phyloP scores from a whole-genome alignment of 2,888 invertebrate genomes.

The Troides helena region DNA sequence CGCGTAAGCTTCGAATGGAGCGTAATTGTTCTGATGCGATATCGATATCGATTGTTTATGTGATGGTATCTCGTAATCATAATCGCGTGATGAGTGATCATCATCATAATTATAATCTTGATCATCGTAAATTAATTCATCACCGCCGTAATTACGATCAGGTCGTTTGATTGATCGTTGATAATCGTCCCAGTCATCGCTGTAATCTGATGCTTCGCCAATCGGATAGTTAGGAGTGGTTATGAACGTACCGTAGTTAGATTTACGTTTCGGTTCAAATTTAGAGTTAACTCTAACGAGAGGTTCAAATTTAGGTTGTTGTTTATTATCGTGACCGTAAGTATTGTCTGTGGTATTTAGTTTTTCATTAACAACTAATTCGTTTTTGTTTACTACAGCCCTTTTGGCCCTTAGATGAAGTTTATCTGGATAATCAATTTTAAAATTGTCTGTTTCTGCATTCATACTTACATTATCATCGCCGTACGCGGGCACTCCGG shows the following conservation, averaged over 20 bases:
- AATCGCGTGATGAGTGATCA: slow-evolving; percentile 38
- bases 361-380: slow-evolving; percentile 38
- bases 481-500: slow-evolving; percentile 63
- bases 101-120: slow-evolving; percentile 47
- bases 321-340: slow-evolving; percentile 31
- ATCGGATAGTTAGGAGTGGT: slow-evolving; percentile 47
- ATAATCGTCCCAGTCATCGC: slow-evolving; percentile 41
- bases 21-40: slow-evolving; percentile 28
- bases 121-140: slow-evolving; percentile 42
- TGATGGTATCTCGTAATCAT: slow-evolving; percentile 42
- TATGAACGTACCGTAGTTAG: slow-evolving; percentile 44
- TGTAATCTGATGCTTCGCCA: slow-evolving; percentile 47
- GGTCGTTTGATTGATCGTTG: slow-evolving; percentile 32
- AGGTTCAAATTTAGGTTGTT: slow-evolving; percentile 44
- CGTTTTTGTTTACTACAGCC: slow-evolving; percentile 50
- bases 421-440: slow-evolving; percentile 12
- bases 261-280: slow-evolving; percentile 35
- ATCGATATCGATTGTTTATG: slow-evolving; percentile 35
- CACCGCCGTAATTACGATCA: slow-evolving; percentile 42
- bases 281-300: slow-evolving; percentile 42
- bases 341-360: slow-evolving; percentile 20
- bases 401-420: slow-evolving; percentile 37
- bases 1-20: slow-evolving; percentile 39
- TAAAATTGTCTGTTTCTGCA: slow-evolving; percentile 31
- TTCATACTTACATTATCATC: slow-evolving; percentile 69